A percentile compares a stretch with the other conserved stretches of the same genome.
Conservation (phyloP, 2,888 invertebrate genomes). For the Nebria salina region DNA sequence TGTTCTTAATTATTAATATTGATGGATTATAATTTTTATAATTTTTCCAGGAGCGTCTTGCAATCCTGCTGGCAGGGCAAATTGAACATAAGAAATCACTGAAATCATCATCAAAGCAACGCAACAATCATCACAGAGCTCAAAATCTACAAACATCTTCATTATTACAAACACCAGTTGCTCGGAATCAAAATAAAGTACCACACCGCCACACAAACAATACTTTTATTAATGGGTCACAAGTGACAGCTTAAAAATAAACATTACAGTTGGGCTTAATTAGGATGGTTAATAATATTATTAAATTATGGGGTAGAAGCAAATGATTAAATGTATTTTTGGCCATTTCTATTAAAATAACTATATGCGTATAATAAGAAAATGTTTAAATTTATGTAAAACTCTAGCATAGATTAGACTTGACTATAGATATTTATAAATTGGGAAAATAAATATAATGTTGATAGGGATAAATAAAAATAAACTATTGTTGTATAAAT, state of each 20-base stretch:
- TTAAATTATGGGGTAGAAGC: not conserved
- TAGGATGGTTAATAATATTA: not conserved
- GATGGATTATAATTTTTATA: not conserved
- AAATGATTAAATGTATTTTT: not conserved
- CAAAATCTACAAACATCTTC: not conserved
- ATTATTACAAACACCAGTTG: not conserved
- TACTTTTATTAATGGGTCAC: slow-evolving; percentile 28
- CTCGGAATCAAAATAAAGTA: not conserved
- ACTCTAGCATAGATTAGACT: not conserved
- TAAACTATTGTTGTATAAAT: too few species aligned
- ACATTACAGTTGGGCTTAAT: not conserved
- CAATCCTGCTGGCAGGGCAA: slow-evolving; percentile 31
- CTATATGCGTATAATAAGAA: not conserved
- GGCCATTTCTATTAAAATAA: not conserved
- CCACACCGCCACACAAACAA: slow-evolving; percentile 25
- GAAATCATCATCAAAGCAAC: slow-evolving; percentile 3
- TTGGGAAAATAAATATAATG: not conserved
- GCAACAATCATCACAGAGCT: not conserved
- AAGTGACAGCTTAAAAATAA: not conserved
- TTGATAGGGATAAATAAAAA: too few species aligned
- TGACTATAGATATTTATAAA: not conserved
- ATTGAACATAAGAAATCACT: slow-evolving; percentile 10
- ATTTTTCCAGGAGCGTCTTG: slow-evolving; percentile 31
- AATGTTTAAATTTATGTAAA: not conserved
- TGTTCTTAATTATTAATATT: not conserved